Evolutionary conservation across 2,888 invertebrate species (phyloP).

Genomic region (Conchocele bisecta): DNA sequence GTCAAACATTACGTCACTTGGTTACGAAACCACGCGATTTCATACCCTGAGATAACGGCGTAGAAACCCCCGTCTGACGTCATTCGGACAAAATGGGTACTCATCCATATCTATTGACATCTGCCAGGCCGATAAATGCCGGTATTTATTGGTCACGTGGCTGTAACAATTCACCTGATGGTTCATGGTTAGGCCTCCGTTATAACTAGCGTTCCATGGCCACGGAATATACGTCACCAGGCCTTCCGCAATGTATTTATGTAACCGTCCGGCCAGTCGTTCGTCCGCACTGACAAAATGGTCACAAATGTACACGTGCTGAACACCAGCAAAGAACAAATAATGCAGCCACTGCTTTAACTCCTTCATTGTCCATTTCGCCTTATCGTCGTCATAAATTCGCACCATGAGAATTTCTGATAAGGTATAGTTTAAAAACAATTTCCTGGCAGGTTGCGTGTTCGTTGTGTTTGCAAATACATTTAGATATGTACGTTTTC

Average conservation of each 20-base stretch:
- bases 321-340: slow-evolving; percentile 49
- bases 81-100: slow-evolving; percentile 58
- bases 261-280: slow-evolving; percentile 11
- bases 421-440: slow-evolving; percentile 7
- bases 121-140: slow-evolving; percentile 50
- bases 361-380: slow-evolving; percentile 46
- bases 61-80: slow-evolving; percentile 52
- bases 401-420: slow-evolving; percentile 27
- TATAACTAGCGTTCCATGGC: slow-evolving; percentile 15
- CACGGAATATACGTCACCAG: slow-evolving; percentile 31
- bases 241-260: slow-evolving; percentile 28
- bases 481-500: too few species aligned
- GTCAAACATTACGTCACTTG: too few species aligned
- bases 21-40: too few species aligned
- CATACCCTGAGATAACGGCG: slow-evolving; percentile 48
- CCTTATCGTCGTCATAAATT: slow-evolving; percentile 43
- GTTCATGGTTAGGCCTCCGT: slow-evolving; percentile 41
- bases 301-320: slow-evolving; percentile 53
- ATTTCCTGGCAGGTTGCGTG: too few species aligned
- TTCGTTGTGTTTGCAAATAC: too few species aligned
- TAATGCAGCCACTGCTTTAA: slow-evolving; percentile 57
- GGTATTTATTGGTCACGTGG: slow-evolving; percentile 41
- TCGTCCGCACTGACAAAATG: slow-evolving; percentile 33
- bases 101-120: slow-evolving; percentile 66
- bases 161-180: slow-evolving; percentile 65